phyloP scores from a whole-genome alignment of 1,140 invertebrate species.

The Drosophila sechellia region DNA sequence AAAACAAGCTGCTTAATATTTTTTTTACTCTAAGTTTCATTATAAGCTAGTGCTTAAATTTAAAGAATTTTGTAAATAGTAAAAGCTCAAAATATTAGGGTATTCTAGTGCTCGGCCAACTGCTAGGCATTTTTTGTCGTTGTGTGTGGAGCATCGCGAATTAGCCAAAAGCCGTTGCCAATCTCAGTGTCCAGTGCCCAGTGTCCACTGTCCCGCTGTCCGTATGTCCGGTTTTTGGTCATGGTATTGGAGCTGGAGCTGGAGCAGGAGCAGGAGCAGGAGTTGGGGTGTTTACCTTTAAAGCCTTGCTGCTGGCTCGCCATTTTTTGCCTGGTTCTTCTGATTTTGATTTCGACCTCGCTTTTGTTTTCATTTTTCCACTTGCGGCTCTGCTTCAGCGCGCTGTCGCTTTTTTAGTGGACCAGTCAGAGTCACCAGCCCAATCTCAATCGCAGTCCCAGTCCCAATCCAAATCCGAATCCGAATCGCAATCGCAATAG shows the following conservation, averaged over 20 bases:
- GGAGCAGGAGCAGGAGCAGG: slow-evolving; percentile 1
- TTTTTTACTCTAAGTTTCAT: no score
- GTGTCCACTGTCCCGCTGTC: slow-evolving; percentile 14
- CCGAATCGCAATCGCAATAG: slow-evolving; percentile 7
- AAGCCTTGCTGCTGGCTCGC: slow-evolving; percentile 62
- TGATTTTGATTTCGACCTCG: slow-evolving; percentile 23
- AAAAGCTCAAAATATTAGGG: no score
- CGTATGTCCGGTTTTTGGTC: slow-evolving; percentile 21
- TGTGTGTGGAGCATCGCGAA: slow-evolving; percentile 62
- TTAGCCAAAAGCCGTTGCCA: slow-evolving; percentile 75
- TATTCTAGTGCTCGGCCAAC: background rate
- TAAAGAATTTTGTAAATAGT: no score
- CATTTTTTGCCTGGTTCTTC: slow-evolving; percentile 56
- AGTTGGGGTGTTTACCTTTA: slow-evolving; percentile 64
- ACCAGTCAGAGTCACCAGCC: slow-evolving; percentile 30
- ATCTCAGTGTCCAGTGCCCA: slow-evolving; percentile 27
- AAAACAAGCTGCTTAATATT: no score
- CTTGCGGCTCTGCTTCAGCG: slow-evolving; percentile 11
- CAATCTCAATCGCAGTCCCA: background rate
- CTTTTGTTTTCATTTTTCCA: slow-evolving; percentile 16
- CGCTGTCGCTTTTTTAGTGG: slow-evolving; percentile 36
- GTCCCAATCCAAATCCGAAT: slow-evolving; percentile 14
- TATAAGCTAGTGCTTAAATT: no score
- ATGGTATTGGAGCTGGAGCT: slow-evolving; percentile 21
- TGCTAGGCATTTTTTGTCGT: background rate